Conservation (phyloP, 2,888 invertebrate genomes). For the Andrena bucephala region DNA sequence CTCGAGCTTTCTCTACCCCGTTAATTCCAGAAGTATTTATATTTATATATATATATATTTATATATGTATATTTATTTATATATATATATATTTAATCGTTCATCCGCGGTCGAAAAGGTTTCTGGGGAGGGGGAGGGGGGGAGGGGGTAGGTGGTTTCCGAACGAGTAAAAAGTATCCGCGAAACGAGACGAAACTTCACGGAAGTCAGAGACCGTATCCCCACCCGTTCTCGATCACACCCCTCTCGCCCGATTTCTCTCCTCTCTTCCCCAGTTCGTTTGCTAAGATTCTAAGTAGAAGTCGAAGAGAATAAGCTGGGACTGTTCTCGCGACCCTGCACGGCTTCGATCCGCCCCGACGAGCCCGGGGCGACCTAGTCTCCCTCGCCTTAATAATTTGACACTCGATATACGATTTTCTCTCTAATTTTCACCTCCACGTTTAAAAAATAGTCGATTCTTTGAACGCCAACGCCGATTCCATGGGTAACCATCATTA, state of each 20-base stretch:
- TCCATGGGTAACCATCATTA: conserved; percentile 53
- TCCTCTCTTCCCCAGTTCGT: background rate
- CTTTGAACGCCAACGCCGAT: conserved; percentile 73
- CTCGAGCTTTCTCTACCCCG: conserved; percentile 48
- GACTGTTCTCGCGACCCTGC: conserved; percentile 49
- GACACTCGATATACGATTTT: conserved; percentile 75
- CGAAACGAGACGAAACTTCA: conserved; percentile 78
- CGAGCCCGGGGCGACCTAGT: conserved; percentile 34
- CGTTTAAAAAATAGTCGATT: conserved; percentile 82
- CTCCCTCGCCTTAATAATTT: conserved; percentile 72
- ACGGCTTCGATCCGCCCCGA: conserved; percentile 46
- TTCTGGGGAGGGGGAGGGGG: background rate
- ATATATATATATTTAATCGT: conserved; percentile 36
- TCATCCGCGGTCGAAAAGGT: conserved; percentile 26
- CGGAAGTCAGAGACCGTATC: conserved; percentile 77
- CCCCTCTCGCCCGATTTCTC: background rate
- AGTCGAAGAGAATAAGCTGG: conserved; percentile 42
- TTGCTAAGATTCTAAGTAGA: conserved; percentile 23
- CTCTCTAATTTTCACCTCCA: conserved; percentile 14
- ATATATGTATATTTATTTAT: conserved; percentile 56
- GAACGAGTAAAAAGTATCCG: conserved; percentile 45
- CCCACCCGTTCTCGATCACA: conserved; percentile 23
- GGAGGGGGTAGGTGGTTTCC: background rate
- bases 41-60: conserved; percentile 45
- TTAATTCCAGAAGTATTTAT: conserved; percentile 58